Evolutionary conservation across 2,113 vertebrate species (phyloP).

Genomic region (Periophthalmus modestus): DNA sequence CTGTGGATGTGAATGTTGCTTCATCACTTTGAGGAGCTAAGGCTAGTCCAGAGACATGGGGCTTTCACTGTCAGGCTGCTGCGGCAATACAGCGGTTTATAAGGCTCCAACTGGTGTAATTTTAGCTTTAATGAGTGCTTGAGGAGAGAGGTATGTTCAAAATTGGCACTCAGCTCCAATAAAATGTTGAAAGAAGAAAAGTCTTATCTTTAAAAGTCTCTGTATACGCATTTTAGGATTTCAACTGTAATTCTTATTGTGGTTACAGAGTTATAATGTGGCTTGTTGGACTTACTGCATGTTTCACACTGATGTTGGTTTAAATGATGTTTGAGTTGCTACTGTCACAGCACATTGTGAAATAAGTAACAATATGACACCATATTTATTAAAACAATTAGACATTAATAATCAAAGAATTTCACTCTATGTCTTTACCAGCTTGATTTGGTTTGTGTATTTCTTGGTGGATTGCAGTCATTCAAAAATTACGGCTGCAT

Average conservation of each 20-base stretch:
- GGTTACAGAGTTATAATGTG: slow-evolving; percentile 14
- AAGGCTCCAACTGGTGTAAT: slow-evolving; percentile 71
- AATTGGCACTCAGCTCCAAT: slow-evolving; percentile 65
- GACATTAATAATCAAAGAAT: too few relatives aligned
- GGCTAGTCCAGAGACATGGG: slow-evolving; percentile 38
- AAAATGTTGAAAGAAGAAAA: slow-evolving; percentile 65
- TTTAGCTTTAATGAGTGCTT: slow-evolving; percentile 71
- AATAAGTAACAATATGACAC: background rate
- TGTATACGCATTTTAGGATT: slow-evolving; percentile 29
- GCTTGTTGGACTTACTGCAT: slow-evolving; percentile 2
- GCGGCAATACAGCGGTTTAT: slow-evolving; percentile 59
- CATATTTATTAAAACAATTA: too few relatives aligned
- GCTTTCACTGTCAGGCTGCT: slow-evolving; percentile 50
- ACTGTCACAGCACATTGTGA: background rate
- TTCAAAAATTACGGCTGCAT: too few relatives aligned
- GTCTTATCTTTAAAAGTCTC: slow-evolving; percentile 52
- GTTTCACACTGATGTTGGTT: background rate
- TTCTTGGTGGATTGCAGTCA: too few relatives aligned
- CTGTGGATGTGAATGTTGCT: slow-evolving; percentile 48
- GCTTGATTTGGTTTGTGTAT: too few relatives aligned
- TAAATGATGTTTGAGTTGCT: background rate
- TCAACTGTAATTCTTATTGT: slow-evolving; percentile 34
- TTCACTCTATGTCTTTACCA: too few relatives aligned
- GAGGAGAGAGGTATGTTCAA: slow-evolving; percentile 68
- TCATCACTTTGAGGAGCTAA: slow-evolving; percentile 17